phyloP scores from a whole-genome alignment of 1,140 invertebrate genomes.

The Orchestia grillus region DNA sequence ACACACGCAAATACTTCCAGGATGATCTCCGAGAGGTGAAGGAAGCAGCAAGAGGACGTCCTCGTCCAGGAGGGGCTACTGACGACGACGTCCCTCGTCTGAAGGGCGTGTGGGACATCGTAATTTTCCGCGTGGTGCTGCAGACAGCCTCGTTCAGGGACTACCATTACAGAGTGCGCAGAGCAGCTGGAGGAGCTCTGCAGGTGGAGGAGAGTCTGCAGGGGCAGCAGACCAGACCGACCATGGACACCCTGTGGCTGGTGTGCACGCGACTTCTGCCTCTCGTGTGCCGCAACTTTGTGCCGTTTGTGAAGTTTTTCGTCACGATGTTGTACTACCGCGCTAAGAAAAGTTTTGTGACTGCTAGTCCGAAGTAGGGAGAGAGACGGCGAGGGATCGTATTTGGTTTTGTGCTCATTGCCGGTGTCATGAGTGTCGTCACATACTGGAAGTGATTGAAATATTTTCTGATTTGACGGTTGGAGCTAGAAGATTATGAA shows the following conservation, averaged over 20 bases:
- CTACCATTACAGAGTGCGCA: background rate
- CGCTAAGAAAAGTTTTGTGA: background rate
- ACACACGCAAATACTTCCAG: background rate
- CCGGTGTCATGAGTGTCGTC: too few species aligned
- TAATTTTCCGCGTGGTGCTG: background rate
- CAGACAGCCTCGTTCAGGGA: background rate
- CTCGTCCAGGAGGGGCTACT: background rate
- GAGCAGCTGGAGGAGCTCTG: background rate
- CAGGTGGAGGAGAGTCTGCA: background rate
- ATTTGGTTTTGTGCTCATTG: too few species aligned
- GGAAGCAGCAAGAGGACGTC: background rate
- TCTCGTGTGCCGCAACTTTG: background rate
- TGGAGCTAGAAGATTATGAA: too few species aligned
- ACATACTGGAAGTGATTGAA: too few species aligned
- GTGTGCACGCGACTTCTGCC: background rate
- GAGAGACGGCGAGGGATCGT: too few species aligned
- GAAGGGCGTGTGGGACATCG: background rate
- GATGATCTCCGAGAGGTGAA: background rate
- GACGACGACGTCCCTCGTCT: background rate
- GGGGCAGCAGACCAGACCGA: background rate
- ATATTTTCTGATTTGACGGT: too few species aligned
- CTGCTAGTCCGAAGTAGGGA: background rate
- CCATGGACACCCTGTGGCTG: background rate
- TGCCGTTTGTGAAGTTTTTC: background rate
- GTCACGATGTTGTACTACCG: background rate